Evolutionary conservation across 2,797 vertebrate genomes (phyloP).

Genomic region (Hypotaenidia okinawae): DNA sequence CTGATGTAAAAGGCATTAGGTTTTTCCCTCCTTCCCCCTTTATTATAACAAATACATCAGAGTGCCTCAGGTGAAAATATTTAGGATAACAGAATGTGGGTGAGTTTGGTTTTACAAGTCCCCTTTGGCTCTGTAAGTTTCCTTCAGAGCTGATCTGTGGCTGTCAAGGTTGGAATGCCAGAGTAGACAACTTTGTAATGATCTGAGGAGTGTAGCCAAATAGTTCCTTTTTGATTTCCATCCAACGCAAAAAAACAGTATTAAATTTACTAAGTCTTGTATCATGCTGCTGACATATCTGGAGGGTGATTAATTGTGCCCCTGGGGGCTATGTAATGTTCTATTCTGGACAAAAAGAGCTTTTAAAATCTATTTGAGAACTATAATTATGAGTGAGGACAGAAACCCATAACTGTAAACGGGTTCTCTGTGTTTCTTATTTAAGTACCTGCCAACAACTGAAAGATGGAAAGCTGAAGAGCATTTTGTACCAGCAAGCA

Average conservation of each 20-base stretch:
- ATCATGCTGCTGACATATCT: constrained; percentile 56
- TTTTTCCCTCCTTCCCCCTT: background rate
- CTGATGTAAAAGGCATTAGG: background rate
- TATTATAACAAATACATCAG: background rate
- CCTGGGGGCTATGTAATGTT: constrained; percentile 26
- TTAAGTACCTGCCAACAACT: constrained; percentile 57
- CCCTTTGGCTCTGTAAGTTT: constrained; percentile 19
- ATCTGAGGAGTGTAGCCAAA: constrained; percentile 45
- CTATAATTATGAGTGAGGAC: constrained; percentile 59
- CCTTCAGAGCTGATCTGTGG: constrained; percentile 16
- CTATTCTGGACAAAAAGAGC: constrained; percentile 61
- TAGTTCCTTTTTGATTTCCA: constrained; percentile 45
- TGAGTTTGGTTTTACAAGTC: constrained; percentile 21
- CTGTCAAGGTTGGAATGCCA: constrained; percentile 44
- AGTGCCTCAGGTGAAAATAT: background rate
- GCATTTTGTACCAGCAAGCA: constrained; percentile 58
- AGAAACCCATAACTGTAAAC: constrained; percentile 26
- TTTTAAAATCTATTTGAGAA: constrained; percentile 64
- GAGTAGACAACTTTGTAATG: constrained; percentile 56
- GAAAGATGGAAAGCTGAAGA: constrained; percentile 46
- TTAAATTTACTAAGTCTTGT: constrained; percentile 51
- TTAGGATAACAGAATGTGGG: background rate
- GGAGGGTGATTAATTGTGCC: constrained; percentile 59
- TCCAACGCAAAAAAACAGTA: constrained; percentile 49
- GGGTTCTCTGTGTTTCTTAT: constrained; percentile 49